phyloP scores from a whole-genome alignment of 2,888 invertebrate genomes.

The Drosophila buzzatii region DNA sequence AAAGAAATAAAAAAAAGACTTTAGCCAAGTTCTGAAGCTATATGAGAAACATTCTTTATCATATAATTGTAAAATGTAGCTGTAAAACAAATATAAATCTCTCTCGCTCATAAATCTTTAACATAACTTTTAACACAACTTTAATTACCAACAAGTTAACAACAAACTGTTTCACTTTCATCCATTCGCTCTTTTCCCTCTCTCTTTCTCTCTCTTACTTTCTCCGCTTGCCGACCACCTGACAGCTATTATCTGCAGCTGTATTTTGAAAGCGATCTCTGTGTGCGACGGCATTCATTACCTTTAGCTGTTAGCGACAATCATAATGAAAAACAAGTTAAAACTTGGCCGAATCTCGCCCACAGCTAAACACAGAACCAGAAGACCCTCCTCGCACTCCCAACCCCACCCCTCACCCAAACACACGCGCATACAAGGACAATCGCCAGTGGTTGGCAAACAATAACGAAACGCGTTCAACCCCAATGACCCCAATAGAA shows the following conservation, averaged over 20 bases:
- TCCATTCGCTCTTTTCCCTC: background rate
- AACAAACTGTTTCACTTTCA: slow-evolving; percentile 7
- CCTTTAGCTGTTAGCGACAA: slow-evolving; percentile 39
- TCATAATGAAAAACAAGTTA: slow-evolving; percentile 45
- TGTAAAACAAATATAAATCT: background rate
- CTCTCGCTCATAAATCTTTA: background rate
- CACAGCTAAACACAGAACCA: background rate
- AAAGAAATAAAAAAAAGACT: background rate
- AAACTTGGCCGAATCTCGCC: slow-evolving; percentile 10
- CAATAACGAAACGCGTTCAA: slow-evolving; percentile 67
- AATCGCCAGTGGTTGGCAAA: slow-evolving; percentile 50
- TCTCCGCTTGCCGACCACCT: background rate
- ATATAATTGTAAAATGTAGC: background rate
- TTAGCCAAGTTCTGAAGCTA: background rate
- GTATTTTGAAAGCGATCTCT: slow-evolving; percentile 35
- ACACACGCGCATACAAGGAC: no score
- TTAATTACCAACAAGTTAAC: slow-evolving; percentile 21
- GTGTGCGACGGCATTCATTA: slow-evolving; percentile 55
- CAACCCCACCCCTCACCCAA: no score
- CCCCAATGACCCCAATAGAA: slow-evolving; percentile 75
- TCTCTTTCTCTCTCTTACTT: background rate
- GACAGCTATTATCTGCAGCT: slow-evolving; percentile 37
- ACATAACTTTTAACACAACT: slow-evolving; percentile 15
- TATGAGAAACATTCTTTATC: background rate
- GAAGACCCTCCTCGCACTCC: background rate